A percentile compares a stretch with the other conserved stretches of the same genome.
Evolutionary conservation across 2,888 invertebrate genomes (phyloP).

Genomic region (Dichetophora obliterata): DNA sequence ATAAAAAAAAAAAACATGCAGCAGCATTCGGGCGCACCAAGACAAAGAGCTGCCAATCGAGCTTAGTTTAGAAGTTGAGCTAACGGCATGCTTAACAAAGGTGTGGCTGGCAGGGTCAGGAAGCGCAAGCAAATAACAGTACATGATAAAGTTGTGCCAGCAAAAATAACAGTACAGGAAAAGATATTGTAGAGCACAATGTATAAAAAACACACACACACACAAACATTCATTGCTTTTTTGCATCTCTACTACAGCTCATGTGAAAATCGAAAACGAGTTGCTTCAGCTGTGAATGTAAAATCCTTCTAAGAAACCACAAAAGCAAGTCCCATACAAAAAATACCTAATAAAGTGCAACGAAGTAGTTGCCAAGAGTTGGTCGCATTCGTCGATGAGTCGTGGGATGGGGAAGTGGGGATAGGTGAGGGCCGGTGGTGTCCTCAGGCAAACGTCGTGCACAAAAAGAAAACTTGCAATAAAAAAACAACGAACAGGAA

Average conservation of each 20-base stretch:
- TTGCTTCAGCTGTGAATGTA: background rate
- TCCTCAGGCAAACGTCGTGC: no score
- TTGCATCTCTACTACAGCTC: background rate
- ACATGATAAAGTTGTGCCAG: background rate
- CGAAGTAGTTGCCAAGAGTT: background rate
- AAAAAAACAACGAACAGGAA: background rate
- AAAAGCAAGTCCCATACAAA: background rate
- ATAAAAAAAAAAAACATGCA: background rate
- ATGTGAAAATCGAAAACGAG: background rate
- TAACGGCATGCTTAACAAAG: background rate
- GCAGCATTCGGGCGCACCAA: background rate
- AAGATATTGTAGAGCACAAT: background rate
- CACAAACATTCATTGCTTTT: background rate
- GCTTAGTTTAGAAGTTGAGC: constrained; percentile 1
- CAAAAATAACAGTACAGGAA: background rate
- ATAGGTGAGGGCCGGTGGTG: background rate
- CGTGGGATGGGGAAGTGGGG: background rate
- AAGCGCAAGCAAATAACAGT: constrained; percentile 6
- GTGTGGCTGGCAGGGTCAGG: background rate
- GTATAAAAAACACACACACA: background rate
- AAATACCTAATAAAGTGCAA: background rate
- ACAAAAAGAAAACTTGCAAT: background rate
- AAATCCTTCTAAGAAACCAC: background rate
- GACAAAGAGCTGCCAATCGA: constrained; percentile 1
- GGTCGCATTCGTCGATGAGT: background rate